Conservation (phyloP, 2,888 invertebrate species). For the Nomada goodeniana region DNA sequence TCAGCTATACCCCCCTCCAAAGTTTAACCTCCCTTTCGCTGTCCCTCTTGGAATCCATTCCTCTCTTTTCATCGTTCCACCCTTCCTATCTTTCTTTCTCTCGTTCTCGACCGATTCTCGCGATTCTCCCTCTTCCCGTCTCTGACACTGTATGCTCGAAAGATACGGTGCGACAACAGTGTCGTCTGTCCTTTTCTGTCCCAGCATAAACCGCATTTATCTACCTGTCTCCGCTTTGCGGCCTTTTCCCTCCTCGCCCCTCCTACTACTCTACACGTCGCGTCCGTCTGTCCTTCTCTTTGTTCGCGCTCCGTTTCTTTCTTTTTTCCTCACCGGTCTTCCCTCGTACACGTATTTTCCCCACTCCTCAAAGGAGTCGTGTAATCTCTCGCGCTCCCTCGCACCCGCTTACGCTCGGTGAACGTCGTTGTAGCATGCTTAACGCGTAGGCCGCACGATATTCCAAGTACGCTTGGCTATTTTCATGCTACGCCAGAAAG, state of each 20-base stretch:
- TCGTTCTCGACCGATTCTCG: conserved; percentile 48
- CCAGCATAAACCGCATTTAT: conserved; percentile 45
- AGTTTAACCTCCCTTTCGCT: conserved; percentile 9
- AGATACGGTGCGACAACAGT: conserved; percentile 63
- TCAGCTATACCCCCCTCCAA: background rate
- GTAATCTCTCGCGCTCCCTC: conserved; percentile 58
- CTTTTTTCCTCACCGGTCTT: conserved; percentile 43
- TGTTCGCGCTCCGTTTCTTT: conserved; percentile 31
- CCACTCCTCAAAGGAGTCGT: conserved; percentile 21
- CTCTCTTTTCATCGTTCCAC: conserved; percentile 39
- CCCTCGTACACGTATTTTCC: conserved; percentile 28
- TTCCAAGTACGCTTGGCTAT: conserved; percentile 78
- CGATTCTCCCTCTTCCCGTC: conserved; percentile 58
- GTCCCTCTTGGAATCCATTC: conserved; percentile 8
- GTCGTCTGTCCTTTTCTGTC: conserved; percentile 57
- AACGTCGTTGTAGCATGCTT: conserved; percentile 72
- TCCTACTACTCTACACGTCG: background rate
- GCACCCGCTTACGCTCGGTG: conserved; percentile 43
- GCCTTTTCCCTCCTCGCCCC: conserved; percentile 29
- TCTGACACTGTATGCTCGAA: conserved; percentile 63
- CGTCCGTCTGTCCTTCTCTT: conserved; percentile 12
- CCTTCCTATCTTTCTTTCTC: conserved; percentile 51
- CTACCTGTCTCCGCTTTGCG: conserved; percentile 44
- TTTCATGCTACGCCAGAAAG: conserved; percentile 76
- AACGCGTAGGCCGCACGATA: conserved; percentile 76